Conservation (phyloP, 2,113 vertebrate genomes). For the Indri indri region DNA sequence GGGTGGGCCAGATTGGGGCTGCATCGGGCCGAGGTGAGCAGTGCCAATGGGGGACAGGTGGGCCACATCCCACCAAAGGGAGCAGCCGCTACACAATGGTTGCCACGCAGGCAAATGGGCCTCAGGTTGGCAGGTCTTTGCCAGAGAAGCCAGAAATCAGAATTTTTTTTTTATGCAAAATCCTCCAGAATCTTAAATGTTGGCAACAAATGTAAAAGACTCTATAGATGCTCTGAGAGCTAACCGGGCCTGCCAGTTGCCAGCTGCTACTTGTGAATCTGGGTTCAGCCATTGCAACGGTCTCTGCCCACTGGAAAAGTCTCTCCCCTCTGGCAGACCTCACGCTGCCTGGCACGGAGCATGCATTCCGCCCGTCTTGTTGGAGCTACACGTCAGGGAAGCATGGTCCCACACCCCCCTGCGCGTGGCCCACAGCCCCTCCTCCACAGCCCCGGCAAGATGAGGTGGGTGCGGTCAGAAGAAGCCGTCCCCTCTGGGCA, state of each 20-base stretch:
- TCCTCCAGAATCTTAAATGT: neutral
- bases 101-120: neutral
- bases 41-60: rapidly evolving
- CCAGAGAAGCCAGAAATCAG: neutral
- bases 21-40: neutral
- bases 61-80: neutral
- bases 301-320: neutral
- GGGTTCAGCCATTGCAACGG: too few relatives aligned
- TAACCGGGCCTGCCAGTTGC: rapidly evolving
- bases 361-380: neutral
- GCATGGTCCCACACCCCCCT: too few relatives aligned
- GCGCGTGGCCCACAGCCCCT: neutral
- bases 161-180: neutral
- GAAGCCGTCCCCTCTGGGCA: neutral
- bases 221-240: neutral
- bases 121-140: neutral
- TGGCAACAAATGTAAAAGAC: neutral
- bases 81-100: neutral
- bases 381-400: neutral
- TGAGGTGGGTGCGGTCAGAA: neutral
- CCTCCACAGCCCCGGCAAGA: neutral
- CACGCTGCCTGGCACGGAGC: neutral
- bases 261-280: neutral
- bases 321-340: neutral
- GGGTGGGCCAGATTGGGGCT: neutral